phyloP scores from a whole-genome alignment of 2,113 vertebrate genomes.

The Varanus komodoensis region DNA sequence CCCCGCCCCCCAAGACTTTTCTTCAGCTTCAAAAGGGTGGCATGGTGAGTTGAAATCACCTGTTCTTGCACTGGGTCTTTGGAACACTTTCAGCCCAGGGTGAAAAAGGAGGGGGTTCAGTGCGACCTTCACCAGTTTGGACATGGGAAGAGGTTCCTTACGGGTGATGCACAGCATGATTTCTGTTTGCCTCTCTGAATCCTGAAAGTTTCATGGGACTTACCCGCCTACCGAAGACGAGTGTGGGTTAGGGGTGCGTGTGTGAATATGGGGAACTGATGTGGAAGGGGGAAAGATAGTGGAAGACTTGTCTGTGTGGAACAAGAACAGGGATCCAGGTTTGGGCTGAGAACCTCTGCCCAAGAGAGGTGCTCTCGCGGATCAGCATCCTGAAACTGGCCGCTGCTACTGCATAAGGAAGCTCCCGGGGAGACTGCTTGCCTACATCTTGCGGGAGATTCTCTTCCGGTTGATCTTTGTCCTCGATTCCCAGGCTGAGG shows the following conservation, averaged over 20 bases:
- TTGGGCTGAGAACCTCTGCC: background rate
- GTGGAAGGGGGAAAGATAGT: background rate
- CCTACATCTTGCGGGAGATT: too few species aligned
- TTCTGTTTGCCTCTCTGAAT: background rate
- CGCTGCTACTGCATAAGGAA: too few species aligned
- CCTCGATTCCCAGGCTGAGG: too few species aligned
- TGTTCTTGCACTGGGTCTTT: background rate
- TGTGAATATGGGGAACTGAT: too few species aligned
- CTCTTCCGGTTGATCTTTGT: too few species aligned
- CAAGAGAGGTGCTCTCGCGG: background rate
- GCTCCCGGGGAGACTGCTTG: background rate
- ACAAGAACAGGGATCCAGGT: background rate
- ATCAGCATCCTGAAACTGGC: background rate
- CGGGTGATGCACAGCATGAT: too few species aligned
- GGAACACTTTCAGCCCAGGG: background rate
- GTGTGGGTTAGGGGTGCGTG: background rate
- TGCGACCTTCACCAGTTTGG: background rate
- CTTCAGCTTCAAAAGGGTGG: background rate
- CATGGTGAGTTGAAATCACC: background rate
- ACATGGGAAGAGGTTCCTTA: background rate
- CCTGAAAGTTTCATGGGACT: too few species aligned
- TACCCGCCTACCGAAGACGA: background rate
- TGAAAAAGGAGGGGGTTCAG: background rate
- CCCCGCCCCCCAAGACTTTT: background rate
- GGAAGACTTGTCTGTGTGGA: background rate